Conservation (phyloP, 2,113 vertebrate species). For the Emydocephalus ijimae region DNA sequence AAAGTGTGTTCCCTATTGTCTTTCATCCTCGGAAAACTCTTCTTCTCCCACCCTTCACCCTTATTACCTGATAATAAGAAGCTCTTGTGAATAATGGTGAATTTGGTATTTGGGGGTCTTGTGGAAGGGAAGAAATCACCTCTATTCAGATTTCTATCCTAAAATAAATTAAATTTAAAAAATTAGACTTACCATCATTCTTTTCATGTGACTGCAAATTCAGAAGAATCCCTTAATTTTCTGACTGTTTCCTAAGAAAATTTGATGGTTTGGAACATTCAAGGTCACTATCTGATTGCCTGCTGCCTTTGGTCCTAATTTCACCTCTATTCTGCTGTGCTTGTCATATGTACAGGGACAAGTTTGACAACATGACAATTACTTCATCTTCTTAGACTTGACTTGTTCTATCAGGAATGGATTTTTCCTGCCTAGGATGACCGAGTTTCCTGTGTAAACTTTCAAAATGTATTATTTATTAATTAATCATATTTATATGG, state of each 20-base stretch:
- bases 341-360: not conserved
- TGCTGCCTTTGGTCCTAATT: not conserved
- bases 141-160: not conserved
- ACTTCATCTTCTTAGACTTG: not conserved
- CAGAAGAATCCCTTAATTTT: not conserved
- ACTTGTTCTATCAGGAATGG: not conserved
- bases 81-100: not conserved
- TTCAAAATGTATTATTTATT: not conserved
- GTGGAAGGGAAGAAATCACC: not conserved
- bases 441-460: not conserved
- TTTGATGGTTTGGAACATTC: not conserved
- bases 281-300: not conserved
- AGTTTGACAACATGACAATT: not conserved
- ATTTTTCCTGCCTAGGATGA: not conserved
- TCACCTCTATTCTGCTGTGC: not conserved
- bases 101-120: not conserved
- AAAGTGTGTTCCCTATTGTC: not conserved
- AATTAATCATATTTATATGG: not conserved
- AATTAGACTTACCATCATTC: not conserved
- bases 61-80: not conserved
- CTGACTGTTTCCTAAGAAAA: not conserved
- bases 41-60: not conserved
- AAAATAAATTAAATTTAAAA: not conserved
- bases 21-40: not conserved
- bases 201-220: not conserved